A percentile compares a stretch with the other conserved stretches of the same genome.
Evolutionary conservation across 2,888 invertebrate species (phyloP).

Genomic region (Invenusta paracnida): DNA sequence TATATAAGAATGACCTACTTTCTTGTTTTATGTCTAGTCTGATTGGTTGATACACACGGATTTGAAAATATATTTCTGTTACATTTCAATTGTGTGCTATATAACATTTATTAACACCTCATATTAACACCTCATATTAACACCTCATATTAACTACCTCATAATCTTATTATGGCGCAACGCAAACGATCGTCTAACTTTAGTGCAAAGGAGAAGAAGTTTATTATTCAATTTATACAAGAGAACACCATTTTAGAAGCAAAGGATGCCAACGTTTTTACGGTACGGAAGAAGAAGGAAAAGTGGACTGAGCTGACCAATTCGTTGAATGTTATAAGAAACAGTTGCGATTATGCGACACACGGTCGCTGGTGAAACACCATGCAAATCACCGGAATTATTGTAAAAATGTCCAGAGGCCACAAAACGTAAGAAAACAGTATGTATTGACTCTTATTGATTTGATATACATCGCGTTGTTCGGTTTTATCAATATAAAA

Average conservation of each 20-base stretch:
- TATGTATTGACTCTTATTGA: no score
- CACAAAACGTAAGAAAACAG: conserved; percentile 25
- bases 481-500: no score
- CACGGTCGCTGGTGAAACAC: not conserved
- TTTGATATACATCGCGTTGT: no score
- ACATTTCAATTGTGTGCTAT: not conserved
- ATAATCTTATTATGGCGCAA: conserved; percentile 10
- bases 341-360: no score
- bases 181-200: conserved; percentile 22
- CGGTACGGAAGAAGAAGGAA: conserved; percentile 17
- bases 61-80: conserved; percentile 21
- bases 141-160: not conserved
- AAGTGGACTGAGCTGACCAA: conserved; percentile 13
- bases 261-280: conserved; percentile 26
- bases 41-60: conserved; percentile 16
- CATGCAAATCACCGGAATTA: not conserved
- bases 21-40: conserved; percentile 25
- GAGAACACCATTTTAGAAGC: conserved; percentile 6
- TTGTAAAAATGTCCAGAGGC: conserved; percentile 3
- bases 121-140: no score
- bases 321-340: conserved; percentile 16
- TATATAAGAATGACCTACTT: not conserved
- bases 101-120: not conserved
- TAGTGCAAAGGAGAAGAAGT: conserved; percentile 18
- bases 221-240: conserved; percentile 17